These are phyloP conservation scores for Myathropa florea DNA, from an alignment of 2,888 invertebrate genomes.

Conservation along the genomic window DNA sequence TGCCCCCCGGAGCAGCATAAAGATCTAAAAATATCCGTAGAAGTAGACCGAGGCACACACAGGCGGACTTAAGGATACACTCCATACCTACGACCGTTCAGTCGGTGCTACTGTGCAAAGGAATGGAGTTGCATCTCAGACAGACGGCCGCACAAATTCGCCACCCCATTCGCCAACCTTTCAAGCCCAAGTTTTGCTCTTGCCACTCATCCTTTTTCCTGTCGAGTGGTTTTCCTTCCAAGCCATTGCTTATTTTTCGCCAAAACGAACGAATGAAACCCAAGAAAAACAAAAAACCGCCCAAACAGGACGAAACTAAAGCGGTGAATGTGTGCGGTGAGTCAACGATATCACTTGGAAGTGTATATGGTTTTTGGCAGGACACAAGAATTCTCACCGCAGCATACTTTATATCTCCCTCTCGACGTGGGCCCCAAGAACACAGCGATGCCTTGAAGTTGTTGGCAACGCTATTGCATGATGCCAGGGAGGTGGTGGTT, in stretches of 20 bases:
- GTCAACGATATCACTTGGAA: constrained; percentile 60
- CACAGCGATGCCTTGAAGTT: too few species aligned
- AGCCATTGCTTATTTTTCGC: constrained; percentile 48
- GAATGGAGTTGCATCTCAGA: constrained; percentile 65
- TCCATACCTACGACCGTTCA: neutral
- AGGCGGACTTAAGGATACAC: constrained; percentile 12
- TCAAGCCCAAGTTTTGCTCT: neutral
- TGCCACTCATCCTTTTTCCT: constrained; percentile 53
- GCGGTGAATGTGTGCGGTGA: constrained; percentile 25
- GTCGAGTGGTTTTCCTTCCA: constrained; percentile 60
- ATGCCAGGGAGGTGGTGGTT: too few species aligned
- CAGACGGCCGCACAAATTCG: constrained; percentile 48
- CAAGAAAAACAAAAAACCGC: neutral
- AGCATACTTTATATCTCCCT: constrained; percentile 59
- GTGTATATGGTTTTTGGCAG: constrained; percentile 69
- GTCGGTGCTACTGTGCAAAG: constrained; percentile 16
- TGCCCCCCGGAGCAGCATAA: constrained; percentile 27
- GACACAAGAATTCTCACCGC: constrained; percentile 62
- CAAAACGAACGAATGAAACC: neutral
- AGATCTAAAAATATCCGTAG: constrained; percentile 30
- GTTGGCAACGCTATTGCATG: neutral
- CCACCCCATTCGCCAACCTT: constrained; percentile 5
- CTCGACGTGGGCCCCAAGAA: constrained; percentile 35
- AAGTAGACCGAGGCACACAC: too few species aligned
- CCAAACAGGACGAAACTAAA: neutral